Evolutionary conservation across 2,113 vertebrate genomes (phyloP).

Genomic region (Chelonoidis abingdonii): DNA sequence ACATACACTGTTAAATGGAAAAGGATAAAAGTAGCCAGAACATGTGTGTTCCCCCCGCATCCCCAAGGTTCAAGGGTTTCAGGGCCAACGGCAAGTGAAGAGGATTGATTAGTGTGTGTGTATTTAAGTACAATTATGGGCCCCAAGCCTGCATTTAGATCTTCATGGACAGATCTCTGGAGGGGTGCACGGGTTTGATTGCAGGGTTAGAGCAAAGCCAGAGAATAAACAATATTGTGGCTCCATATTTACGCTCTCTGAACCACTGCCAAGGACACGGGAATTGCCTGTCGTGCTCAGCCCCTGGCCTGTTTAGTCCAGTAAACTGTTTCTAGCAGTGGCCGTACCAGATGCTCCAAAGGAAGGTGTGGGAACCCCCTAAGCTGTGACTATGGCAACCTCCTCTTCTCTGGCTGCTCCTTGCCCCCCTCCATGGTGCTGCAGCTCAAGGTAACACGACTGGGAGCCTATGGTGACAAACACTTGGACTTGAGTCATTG

Average conservation of each 20-base stretch:
- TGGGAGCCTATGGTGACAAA: slow-evolving; percentile 63
- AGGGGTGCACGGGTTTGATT: accelerated
- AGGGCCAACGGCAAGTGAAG: background rate
- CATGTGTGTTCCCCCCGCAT: too few relatives aligned
- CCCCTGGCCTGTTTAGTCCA: background rate
- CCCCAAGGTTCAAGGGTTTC: background rate
- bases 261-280: accelerated
- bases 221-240: background rate
- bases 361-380: background rate
- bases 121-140: background rate
- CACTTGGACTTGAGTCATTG: slow-evolving; percentile 26
- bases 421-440: slow-evolving; percentile 48
- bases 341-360: accelerated
- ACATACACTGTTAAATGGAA: background rate
- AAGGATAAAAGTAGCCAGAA: background rate
- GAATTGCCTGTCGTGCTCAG: background rate
- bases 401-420: background rate
- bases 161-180: background rate
- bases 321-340: background rate
- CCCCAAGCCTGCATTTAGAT: background rate
- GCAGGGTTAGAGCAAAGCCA: background rate
- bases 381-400: background rate
- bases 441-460: slow-evolving; percentile 69
- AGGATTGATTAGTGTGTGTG: background rate
- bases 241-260: background rate